A percentile compares a stretch with the other conserved stretches of the same genome.
phyloP scores from a whole-genome alignment of 1,140 invertebrate species.

The Teleopsis dalmanni region DNA sequence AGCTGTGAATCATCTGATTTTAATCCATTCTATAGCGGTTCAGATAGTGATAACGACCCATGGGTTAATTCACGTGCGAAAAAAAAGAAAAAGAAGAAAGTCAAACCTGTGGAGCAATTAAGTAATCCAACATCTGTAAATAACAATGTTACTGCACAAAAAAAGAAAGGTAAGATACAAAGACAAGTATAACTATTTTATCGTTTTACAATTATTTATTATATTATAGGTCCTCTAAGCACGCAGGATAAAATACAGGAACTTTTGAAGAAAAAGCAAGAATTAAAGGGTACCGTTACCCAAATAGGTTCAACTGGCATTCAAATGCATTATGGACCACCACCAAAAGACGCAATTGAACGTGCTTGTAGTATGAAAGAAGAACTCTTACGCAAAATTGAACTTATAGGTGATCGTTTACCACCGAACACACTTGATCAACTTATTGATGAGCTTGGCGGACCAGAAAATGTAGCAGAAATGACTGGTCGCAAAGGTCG shows the following conservation, averaged over 20 bases:
- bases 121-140: too few species aligned
- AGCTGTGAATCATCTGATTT: conserved; percentile 67
- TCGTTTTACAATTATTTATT: not conserved
- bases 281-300: conserved; percentile 34
- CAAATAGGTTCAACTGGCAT: conserved; percentile 40
- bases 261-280: conserved; percentile 54
- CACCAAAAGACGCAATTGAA: conserved; percentile 74
- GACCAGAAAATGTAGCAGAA: conserved; percentile 95
- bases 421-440: conserved; percentile 99
- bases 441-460: conserved; percentile 95
- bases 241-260: conserved; percentile 71
- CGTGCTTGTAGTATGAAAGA: conserved; percentile 87
- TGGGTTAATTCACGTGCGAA: conserved; percentile 69
- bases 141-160: conserved; percentile 34
- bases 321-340: conserved; percentile 48
- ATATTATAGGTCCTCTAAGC: conserved; percentile 43
- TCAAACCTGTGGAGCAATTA: conserved; percentile 14
- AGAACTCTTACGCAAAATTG: conserved; percentile 78
- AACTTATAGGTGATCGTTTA: conserved; percentile 76
- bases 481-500: conserved; percentile 97
- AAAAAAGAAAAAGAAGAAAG: conserved; percentile 53
- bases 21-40: conserved; percentile 82
- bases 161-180: conserved; percentile 47
- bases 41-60: conserved; percentile 74
- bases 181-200: too few species aligned